Percentiles rank a stretch among this genome's conserved stretches.
Evolutionary conservation across 2,888 invertebrate species (phyloP).

Genomic region (Acrobeloides nanus): DNA sequence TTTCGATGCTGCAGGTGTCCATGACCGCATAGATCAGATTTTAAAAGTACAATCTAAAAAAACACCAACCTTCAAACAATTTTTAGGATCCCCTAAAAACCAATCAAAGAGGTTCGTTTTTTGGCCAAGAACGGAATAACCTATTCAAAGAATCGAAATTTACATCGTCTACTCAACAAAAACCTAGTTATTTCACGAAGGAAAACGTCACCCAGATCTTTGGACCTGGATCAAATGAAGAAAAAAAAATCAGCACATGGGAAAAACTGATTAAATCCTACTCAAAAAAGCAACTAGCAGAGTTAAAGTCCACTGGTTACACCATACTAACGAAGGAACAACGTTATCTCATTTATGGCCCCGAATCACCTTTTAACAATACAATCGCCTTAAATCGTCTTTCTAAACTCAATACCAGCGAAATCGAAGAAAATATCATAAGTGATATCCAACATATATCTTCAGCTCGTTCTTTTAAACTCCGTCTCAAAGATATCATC

Average conservation of each 20-base stretch:
- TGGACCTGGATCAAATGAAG: constrained; percentile 26
- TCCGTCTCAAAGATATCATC: constrained; percentile 27
- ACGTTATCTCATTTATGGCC: constrained; percentile 29
- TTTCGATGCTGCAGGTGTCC: constrained; percentile 37
- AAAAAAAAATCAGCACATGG: constrained; percentile 32
- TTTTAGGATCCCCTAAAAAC: too few relatives aligned
- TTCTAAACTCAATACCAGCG: constrained; percentile 7
- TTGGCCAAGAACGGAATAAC: too few relatives aligned
- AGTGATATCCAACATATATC: constrained; percentile 23
- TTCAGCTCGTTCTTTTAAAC: constrained; percentile 22
- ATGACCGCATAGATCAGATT: constrained; percentile 11
- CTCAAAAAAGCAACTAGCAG: constrained; percentile 27
- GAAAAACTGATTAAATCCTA: constrained; percentile 33
- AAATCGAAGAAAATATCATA: constrained; percentile 24
- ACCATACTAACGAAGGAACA: constrained; percentile 24
- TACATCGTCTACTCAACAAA: too few relatives aligned
- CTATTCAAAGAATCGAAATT: too few relatives aligned
- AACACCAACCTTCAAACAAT: too few relatives aligned
- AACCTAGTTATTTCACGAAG: constrained; percentile 28
- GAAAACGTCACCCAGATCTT: constrained; percentile 21
- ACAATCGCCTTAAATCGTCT: constrained; percentile 21
- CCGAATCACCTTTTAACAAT: constrained; percentile 29
- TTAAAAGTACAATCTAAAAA: too few relatives aligned
- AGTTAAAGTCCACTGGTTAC: constrained; percentile 33
- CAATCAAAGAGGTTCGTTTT: too few relatives aligned